Evolutionary conservation across 2,797 vertebrate genomes (phyloP), one percentile per base, ranked within the genome.

Genomic region (Picus viridis): DNA sequence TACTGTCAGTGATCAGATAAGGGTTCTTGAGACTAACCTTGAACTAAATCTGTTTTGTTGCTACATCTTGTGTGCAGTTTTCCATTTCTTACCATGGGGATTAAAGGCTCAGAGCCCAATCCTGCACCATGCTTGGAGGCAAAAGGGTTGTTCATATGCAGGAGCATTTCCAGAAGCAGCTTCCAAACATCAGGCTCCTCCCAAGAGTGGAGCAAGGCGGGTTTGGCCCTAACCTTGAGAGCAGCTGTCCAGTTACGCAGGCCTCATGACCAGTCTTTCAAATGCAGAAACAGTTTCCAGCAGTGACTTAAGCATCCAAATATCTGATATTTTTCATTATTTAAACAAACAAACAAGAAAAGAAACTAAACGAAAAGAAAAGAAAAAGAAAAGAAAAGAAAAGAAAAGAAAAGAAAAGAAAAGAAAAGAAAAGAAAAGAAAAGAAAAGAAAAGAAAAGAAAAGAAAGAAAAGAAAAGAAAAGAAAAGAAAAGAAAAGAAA

Each of bases 1-100:
- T 95, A 97, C 97, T 95, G 93, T 89, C 93, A 94, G 75, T 77
- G 93, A 96, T 97, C 96, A 96, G 97, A 97, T 97, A 97, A 97
- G 95, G 81, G 74, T 90, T 97, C 92, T 95, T 87, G 96, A 92
- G 96, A 94, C 91, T 94, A 96, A 96, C 97, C 96, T 97, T 96
- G 97, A 97, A 96, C 94, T 81, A 91, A 95, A 94, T 87, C 71
- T 90, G 72, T 36, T 93, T 94, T 90, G 89, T 92, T 94, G 91
- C 96, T 95, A 74, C 91, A 84, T 90, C 90, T 92, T 95, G 71
- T 81, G 75, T 82, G 77, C 90, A 69, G 57, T 19, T 64, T 88
- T 92, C 88, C 83, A 32, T 57, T 74, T 84, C 86, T 85, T 62
- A 39, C 71, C 6, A 20, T 0, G 2, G 84, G 92, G 95, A 96